These are phyloP conservation scores for Potamilus streckersoni DNA, from an alignment of 1,140 invertebrate genomes.

Conservation along the genomic window DNA sequence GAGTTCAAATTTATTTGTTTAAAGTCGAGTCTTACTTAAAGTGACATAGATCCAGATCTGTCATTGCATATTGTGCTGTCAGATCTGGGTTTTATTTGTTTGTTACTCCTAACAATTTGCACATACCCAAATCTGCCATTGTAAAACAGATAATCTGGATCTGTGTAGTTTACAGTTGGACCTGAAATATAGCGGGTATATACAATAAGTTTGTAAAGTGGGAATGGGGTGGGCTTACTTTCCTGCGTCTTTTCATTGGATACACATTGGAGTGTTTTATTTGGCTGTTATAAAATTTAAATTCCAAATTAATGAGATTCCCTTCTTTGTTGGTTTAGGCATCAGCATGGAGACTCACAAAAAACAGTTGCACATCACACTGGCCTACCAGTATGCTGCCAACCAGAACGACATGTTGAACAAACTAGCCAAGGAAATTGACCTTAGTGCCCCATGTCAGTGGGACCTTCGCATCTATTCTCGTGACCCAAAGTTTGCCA, in stretches of 20 bases:
- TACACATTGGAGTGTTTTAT: not conserved
- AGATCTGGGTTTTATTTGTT: no score
- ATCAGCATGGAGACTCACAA: constrained; percentile 80
- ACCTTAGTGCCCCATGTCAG: constrained; percentile 74
- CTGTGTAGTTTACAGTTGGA: no score
- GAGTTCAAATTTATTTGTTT: no score
- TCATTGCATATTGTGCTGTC: no score
- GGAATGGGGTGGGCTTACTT: no score
- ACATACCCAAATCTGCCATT: no score
- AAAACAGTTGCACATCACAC: constrained; percentile 86
- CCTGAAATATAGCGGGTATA: no score
- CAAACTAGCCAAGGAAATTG: constrained; percentile 77
- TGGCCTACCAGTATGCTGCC: constrained; percentile 87
- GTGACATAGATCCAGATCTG: no score
- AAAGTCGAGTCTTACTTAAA: no score
- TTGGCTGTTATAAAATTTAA: not conserved
- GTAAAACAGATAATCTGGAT: no score
- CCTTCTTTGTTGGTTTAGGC: constrained; percentile 66
- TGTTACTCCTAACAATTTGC: no score
- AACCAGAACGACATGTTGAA: constrained; percentile 80
- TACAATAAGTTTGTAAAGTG: no score
- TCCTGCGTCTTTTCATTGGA: not conserved
- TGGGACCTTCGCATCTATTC: constrained; percentile 92
- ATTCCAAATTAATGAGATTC: not conserved
- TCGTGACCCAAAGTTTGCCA: constrained; percentile 79